A percentile compares a stretch with the other conserved stretches of the same genome.
Conservation (phyloP, 2,113 vertebrate species). For the Passer montanus region DNA sequence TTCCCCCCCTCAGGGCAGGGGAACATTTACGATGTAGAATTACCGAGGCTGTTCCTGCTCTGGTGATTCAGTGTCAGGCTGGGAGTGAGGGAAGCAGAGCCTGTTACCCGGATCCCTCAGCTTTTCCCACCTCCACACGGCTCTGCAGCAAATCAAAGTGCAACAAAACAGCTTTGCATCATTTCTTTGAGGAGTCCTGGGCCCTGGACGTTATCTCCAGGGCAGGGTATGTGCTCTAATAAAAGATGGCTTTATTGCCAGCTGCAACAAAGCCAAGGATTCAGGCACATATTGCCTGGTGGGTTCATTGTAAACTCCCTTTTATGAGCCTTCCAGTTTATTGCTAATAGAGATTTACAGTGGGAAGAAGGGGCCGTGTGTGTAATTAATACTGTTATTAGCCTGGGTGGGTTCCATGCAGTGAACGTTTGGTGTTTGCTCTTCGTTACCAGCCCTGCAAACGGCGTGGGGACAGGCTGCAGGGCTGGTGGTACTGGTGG, state of each 20-base stretch:
- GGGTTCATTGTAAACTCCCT: neutral
- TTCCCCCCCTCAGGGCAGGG: neutral
- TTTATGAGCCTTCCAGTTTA: slow-evolving; percentile 39
- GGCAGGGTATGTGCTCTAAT: slow-evolving; percentile 45
- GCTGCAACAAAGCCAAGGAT: slow-evolving; percentile 10
- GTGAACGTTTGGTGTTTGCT: neutral
- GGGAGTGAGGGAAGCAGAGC: neutral
- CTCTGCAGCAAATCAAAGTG: slow-evolving; percentile 23
- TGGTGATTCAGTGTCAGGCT: slow-evolving; percentile 3
- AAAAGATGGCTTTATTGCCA: slow-evolving; percentile 54
- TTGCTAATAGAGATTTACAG: slow-evolving; percentile 56
- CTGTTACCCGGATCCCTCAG: neutral
- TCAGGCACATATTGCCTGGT: neutral
- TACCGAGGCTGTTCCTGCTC: neutral
- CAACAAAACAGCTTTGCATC: slow-evolving; percentile 13
- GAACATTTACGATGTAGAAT: neutral
- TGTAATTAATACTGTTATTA: slow-evolving; percentile 24
- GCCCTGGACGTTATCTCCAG: slow-evolving; percentile 44
- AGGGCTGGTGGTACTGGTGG: neutral
- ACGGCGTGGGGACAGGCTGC: neutral
- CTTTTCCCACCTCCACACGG: neutral
- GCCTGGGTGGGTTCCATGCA: neutral
- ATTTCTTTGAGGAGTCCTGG: slow-evolving; percentile 33
- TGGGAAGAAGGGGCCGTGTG: slow-evolving; percentile 3
- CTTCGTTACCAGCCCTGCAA: neutral